These are phyloP conservation scores for Spinus olivaceus DNA, from an alignment of 2,797 vertebrate species.

Conservation along the genomic window DNA sequence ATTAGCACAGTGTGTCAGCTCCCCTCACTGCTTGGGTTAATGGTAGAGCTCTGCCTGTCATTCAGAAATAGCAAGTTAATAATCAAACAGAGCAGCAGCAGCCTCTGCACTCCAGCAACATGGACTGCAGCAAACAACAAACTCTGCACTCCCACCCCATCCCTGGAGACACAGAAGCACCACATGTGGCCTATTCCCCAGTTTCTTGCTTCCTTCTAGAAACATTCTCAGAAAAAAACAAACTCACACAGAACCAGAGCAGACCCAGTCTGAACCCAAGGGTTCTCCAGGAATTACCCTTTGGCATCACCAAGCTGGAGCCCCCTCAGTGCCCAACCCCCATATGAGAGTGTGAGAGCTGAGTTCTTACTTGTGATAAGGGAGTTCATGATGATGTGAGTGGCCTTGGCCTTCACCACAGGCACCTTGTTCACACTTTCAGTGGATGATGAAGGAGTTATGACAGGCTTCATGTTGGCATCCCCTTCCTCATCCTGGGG, in stretches of 20 bases:
- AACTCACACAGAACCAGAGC: background rate
- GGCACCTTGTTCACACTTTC: conserved; percentile 72
- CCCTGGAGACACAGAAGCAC: background rate
- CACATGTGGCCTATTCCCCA: background rate
- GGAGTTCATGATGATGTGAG: conserved; percentile 87
- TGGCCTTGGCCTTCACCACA: conserved; percentile 82
- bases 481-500: conserved; percentile 77
- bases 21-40: background rate
- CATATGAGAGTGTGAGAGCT: background rate
- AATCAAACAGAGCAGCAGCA: conserved; percentile 20
- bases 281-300: background rate
- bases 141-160: background rate
- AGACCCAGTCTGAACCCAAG: background rate
- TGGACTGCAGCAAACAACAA: background rate
- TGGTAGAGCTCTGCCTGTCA: background rate
- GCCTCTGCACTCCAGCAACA: background rate
- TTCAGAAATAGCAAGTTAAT: background rate
- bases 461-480: background rate
- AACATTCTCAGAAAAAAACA: background rate
- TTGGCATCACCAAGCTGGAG: background rate
- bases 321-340: background rate
- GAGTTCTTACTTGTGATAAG: conserved; percentile 89
- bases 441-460: conserved; percentile 58
- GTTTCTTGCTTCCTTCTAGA: background rate
- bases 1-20: background rate